Conservation (phyloP, 2,888 invertebrate species). For the Protophormia terraenovae region DNA sequence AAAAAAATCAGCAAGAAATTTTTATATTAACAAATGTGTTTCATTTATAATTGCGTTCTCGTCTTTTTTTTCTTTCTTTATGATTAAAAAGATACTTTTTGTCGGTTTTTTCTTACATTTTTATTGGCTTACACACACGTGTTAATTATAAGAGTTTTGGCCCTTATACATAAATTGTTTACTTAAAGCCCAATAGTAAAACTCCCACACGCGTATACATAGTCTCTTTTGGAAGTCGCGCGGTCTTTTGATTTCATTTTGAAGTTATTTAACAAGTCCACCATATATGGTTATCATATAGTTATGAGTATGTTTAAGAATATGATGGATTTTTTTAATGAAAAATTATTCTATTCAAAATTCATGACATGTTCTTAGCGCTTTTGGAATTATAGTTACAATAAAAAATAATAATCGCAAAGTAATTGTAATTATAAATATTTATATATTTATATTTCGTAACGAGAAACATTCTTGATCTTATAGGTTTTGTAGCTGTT, state of each 20-base stretch:
- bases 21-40: background rate
- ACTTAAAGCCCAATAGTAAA: no score
- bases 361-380: conserved; percentile 52
- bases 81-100: background rate
- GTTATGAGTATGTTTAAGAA: conserved; percentile 16
- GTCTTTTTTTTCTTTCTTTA: background rate
- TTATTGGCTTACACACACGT: background rate
- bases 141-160: background rate
- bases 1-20: background rate
- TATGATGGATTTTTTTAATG: conserved; percentile 41
- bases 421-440: conserved; percentile 56
- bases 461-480: background rate
- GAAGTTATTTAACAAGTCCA: conserved; percentile 30
- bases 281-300: conserved; percentile 56
- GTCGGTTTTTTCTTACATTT: background rate
- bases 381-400: conserved; percentile 26
- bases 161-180: background rate
- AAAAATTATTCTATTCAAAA: conserved; percentile 39
- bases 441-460: conserved; percentile 16
- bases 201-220: conserved; percentile 14
- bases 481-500: no score
- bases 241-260: conserved; percentile 23
- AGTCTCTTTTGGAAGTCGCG: background rate
- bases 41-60: background rate
- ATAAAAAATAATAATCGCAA: conserved; percentile 50